phyloP scores from a whole-genome alignment of 2,888 invertebrate genomes.

The Caenorhabditis wallacei region DNA sequence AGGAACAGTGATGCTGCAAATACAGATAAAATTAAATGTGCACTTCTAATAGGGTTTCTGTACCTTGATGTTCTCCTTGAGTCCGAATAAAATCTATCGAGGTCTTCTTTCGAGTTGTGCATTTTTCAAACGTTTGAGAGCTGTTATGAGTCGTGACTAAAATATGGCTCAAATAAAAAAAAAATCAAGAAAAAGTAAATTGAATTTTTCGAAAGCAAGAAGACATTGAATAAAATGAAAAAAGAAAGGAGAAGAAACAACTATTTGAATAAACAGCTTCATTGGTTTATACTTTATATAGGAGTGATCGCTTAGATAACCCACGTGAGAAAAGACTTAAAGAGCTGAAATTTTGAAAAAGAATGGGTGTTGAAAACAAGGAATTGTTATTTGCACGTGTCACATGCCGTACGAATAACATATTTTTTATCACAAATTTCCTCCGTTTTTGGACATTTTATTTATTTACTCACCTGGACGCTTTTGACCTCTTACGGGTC shows the following conservation, averaged over 20 bases:
- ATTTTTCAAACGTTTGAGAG: no score
- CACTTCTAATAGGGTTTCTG: background rate
- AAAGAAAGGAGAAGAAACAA: conserved; percentile 10
- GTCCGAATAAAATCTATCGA: conserved; percentile 41
- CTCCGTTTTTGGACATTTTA: conserved; percentile 14
- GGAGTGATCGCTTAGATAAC: conserved; percentile 50
- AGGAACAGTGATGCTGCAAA: conserved; percentile 48
- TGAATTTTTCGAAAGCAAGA: background rate
- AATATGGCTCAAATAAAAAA: background rate
- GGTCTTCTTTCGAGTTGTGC: conserved; percentile 59
- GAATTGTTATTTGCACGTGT: conserved; percentile 33
- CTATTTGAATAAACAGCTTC: background rate
- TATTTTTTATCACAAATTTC: conserved; percentile 36
- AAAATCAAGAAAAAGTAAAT: conserved; percentile 2
- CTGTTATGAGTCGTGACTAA: conserved; percentile 26
- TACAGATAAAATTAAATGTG: background rate
- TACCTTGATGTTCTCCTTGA: conserved; percentile 46
- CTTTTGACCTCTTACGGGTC: conserved; percentile 12
- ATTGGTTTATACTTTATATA: conserved; percentile 27
- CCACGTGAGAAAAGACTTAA: conserved; percentile 47
- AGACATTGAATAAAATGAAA: background rate
- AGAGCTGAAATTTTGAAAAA: conserved; percentile 20
- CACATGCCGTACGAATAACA: conserved; percentile 46
- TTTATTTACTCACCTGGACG: conserved; percentile 34
- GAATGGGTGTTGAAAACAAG: conserved; percentile 8